Percentiles rank a stretch among this genome's conserved stretches.
phyloP scores from a whole-genome alignment of 53 echinoderm and acorn worm species.

The Astropecten irregularis region DNA sequence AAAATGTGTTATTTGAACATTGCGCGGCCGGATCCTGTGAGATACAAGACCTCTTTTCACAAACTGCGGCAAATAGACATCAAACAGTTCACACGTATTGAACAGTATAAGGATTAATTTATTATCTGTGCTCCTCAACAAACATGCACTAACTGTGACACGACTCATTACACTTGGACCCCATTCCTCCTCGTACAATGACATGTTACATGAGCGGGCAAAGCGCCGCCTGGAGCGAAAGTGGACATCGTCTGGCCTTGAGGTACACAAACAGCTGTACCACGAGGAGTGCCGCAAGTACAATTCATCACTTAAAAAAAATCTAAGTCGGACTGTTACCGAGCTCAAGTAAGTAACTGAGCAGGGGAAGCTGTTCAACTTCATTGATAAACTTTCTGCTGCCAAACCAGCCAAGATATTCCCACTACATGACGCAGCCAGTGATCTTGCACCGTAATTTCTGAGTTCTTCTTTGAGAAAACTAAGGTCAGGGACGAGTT shows the following conservation, averaged over 20 bases:
- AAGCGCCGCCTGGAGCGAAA: background rate
- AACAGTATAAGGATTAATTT: background rate
- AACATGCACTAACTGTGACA: background rate
- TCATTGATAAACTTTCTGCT: background rate
- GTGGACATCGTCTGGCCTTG: background rate
- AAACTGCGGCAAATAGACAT: background rate
- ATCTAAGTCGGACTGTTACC: background rate
- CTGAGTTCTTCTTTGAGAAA: constrained; percentile 5
- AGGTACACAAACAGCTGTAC: background rate
- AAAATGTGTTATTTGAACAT: constrained; percentile 41
- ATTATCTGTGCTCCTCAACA: background rate
- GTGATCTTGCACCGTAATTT: background rate
- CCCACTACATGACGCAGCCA: background rate
- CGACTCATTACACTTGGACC: background rate
- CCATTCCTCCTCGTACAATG: background rate
- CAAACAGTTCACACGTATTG: background rate
- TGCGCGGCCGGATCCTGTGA: constrained; percentile 20
- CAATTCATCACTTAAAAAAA: background rate
- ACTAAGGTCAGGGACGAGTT: too few species aligned
- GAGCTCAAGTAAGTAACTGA: background rate
- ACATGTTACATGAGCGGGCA: background rate
- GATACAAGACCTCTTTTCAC: background rate
- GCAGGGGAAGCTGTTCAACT: background rate
- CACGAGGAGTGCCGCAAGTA: background rate
- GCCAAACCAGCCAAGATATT: background rate